Evolutionary conservation across 2,113 vertebrate species (phyloP), one percentile per base, ranked within the genome.

Genomic region (Uria aalge): DNA sequence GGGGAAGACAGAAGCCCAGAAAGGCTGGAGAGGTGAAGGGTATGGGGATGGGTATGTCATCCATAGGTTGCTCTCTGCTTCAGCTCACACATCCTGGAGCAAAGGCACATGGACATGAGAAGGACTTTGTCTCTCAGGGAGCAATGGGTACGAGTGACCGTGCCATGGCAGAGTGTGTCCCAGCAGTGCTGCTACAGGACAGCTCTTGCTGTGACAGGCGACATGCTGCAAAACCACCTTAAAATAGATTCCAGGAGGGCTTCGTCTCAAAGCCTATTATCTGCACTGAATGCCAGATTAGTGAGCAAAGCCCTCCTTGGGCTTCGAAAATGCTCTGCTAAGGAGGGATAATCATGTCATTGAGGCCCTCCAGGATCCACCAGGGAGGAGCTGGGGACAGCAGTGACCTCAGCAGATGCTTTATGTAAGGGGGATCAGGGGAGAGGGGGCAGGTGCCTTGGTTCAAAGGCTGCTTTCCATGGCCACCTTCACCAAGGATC

Each of bases 341-440:
- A 97, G 95, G 91, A 95, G 80, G 95, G 96, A 96, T 96, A 97
- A 97, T 96, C 95, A 78, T 97, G 92, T 86, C 96, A 88, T 21
- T 59, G 85, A 88, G 92, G 94, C 75, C 67, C 68, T 92, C 85
- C 91, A 84, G 90, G 91, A 93, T 69, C 79, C 64, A 14, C 73
- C 53, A 22, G 4, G 6, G 73, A 95, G 92, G 90, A 95, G 83
- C 52, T 81, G 95, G 72, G 95, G 83, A 86, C 86, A 96, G 79
- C 94, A n/a, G 76, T 94, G 95, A 96, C 94, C 86, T 95, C 83
- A 91, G 76, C 85, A 86, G 91, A 71, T 80, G 94, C 55, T 95
- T 96, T 93, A 89, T 15, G 41, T 89, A 95, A 96, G 38, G 67
- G 60, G 47, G 55, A 86, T 90, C 47, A 72, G 60, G 73, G 52